Evolutionary conservation across 2,113 vertebrate genomes (phyloP), one percentile per base, ranked within the genome.

Genomic region (Microtus richardsoni): DNA sequence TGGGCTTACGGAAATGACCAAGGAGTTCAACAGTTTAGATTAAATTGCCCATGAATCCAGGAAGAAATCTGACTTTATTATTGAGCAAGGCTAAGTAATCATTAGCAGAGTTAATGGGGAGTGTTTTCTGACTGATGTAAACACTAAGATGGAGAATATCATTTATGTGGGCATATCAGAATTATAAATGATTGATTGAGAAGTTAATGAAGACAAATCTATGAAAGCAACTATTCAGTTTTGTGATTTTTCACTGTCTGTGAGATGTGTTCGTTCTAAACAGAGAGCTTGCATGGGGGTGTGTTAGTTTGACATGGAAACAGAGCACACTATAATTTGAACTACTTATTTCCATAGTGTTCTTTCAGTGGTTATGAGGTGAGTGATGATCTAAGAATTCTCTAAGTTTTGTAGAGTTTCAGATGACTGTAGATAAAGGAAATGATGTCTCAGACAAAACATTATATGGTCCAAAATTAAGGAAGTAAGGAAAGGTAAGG

Each of bases 41-140:
- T 82, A 91, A 88, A 88, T 84, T 52, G 0, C 4, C 47, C 9
- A 36, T 9, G 21, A 39, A n/a, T 82, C 13, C 10, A 78, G 64
- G 9, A 93, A 77, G 24, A 22, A 87, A 80, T 82, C 93, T 77
- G 28, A 60, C 33, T 94, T 91, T 47, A 71, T 24, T 83, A 75
- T 71, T 95, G 49, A 95, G 11, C 26, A 83, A 94, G 24, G 10
- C 36, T 87, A 87, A 89, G 41, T 44, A 95, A 87, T n/a, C 60
- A 39, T 87, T 89, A 93, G 17, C 5, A 95, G 74, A 93, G 33
- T 74, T 93, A 89, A 86, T 82, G 73, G 84, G 89, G 33, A 77
- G 0, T 64, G 6, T 39, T 41, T 89, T 78, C 70, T 83, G 10
- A 7, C 58, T 84, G 13, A 60, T 93, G 1, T 89, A 93, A 91